Evolutionary conservation across 1,140 invertebrate species (phyloP).

Genomic region (Maniola jurtina): DNA sequence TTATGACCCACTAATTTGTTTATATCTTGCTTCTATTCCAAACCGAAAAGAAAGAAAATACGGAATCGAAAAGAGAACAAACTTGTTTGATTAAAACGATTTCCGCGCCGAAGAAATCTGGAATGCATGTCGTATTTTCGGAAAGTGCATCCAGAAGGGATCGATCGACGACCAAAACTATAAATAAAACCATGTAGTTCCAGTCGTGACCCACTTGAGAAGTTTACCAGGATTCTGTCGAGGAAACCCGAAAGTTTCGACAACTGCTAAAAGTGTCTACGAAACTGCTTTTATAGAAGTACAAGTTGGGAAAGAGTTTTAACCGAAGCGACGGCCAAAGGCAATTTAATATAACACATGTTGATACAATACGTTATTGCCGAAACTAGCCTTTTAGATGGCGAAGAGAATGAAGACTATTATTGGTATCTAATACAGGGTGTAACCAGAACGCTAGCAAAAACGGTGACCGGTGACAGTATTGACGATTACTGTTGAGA

Average conservation of each 20-base stretch:
- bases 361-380: neutral
- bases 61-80: neutral
- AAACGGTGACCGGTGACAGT: too few species aligned
- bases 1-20: too few species aligned
- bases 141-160: conserved; percentile 50
- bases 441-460: too few species aligned
- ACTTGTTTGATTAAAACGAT: neutral
- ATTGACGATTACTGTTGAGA: too few species aligned
- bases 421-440: too few species aligned
- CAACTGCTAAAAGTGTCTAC: conserved; percentile 19
- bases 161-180: conserved; percentile 52
- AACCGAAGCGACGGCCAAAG: neutral
- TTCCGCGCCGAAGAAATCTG: conserved; percentile 9
- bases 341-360: neutral
- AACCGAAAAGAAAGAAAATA: too few species aligned
- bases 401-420: too few species aligned
- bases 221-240: conserved; percentile 44
- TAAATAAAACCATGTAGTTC: conserved; percentile 48
- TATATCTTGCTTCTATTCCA: too few species aligned
- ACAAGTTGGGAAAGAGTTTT: neutral
- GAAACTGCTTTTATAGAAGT: conserved; percentile 20
- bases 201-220: conserved; percentile 43
- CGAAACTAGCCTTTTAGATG: too few species aligned
- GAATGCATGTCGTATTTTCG: conserved; percentile 42
- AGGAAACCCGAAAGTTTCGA: conserved; percentile 26